Percentiles rank a stretch among this genome's conserved stretches.
Evolutionary conservation across 1,140 invertebrate genomes (phyloP).

Genomic region (Trichomalopsis sarcophagae): DNA sequence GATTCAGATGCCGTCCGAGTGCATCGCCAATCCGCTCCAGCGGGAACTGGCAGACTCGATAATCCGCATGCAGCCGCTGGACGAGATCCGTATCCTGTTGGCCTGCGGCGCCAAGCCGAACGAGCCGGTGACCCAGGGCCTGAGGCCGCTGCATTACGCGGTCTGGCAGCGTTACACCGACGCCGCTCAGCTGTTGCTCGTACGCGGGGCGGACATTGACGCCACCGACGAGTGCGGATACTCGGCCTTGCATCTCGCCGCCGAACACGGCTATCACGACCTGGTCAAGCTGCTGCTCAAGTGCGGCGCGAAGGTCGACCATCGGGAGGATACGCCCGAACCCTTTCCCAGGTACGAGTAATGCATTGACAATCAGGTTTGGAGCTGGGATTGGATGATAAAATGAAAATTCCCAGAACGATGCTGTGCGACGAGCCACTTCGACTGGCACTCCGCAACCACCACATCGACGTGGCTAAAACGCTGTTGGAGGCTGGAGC

Average conservation of each 20-base stretch:
- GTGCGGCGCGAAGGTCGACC: conserved; percentile 87
- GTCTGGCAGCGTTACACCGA: conserved; percentile 90
- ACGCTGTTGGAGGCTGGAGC: conserved; percentile 83
- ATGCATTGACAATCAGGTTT: no score
- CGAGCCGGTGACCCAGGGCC: conserved; percentile 85
- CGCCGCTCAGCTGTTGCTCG: conserved; percentile 85
- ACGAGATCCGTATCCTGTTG: conserved; percentile 89
- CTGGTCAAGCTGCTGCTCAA: conserved; percentile 85
- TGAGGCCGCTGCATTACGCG: conserved; percentile 93
- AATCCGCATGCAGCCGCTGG: conserved; percentile 88
- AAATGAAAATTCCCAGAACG: conserved; percentile 70
- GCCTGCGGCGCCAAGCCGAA: conserved; percentile 90
- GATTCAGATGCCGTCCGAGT: conserved; percentile 82
- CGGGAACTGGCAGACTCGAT: conserved; percentile 92
- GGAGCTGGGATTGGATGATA: no score
- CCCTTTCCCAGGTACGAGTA: conserved; percentile 76
- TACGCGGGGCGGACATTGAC: conserved; percentile 88
- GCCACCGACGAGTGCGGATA: conserved; percentile 93
- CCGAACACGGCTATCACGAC: conserved; percentile 88
- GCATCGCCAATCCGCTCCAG: conserved; percentile 85
- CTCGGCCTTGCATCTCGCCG: conserved; percentile 89
- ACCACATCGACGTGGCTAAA: conserved; percentile 85
- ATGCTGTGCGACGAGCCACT: conserved; percentile 88
- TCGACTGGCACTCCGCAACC: conserved; percentile 88
- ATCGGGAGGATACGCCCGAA: conserved; percentile 81